Evolutionary conservation across 37 sponge, comb jelly and placozoan species (phyloP), one percentile per base, ranked within the genome.

Genomic region (Ianthella basta): DNA sequence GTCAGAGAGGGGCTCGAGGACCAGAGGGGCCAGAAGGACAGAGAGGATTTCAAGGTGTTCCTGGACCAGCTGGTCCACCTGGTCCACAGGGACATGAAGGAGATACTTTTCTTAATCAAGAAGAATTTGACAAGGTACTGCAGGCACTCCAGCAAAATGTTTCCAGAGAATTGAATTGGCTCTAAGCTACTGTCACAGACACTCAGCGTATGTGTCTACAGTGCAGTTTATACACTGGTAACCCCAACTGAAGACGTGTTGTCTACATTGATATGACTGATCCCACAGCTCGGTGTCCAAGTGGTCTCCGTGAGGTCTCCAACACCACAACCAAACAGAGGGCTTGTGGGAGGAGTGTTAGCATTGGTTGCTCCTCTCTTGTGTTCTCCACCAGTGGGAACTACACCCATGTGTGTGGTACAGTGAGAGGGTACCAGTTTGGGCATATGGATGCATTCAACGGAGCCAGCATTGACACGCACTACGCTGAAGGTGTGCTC

Each of bases 351-450:
- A 69, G 35, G 34, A 13, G 35, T 30, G 6, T 4, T 5, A 33
- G 6, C 35, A 35, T 30, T 10, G 35, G 70, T 30, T 16, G 18
- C 32, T 30, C 18, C 18, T 69, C 70, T 34, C 27, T 69, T 32
- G 27, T 34, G 32, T 69, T 30, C 70, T 2, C 33, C 12, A 69
- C 35, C 4, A 33, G 35, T 27, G 70, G 70, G 32, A 69, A 35
- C 70, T 69, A 69, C 70, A 69, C 70, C 27, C 27, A 69, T 30
- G 70, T 69, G 0, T 69, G 70, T 69, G 70, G 70, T n/a, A 0
- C 33, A 69, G 70, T 69, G 70, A 69, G 70, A 33, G 70, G 70
- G 6, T 69, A 69, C 34, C 35, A 18, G 34, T 30, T n/a, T n/a
- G 19, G 19, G 1, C 35, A 69, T 4, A 18, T 6, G 3, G 29